Conservation (phyloP, 2,113 vertebrate species). For the Prionailurus bengalensis region DNA sequence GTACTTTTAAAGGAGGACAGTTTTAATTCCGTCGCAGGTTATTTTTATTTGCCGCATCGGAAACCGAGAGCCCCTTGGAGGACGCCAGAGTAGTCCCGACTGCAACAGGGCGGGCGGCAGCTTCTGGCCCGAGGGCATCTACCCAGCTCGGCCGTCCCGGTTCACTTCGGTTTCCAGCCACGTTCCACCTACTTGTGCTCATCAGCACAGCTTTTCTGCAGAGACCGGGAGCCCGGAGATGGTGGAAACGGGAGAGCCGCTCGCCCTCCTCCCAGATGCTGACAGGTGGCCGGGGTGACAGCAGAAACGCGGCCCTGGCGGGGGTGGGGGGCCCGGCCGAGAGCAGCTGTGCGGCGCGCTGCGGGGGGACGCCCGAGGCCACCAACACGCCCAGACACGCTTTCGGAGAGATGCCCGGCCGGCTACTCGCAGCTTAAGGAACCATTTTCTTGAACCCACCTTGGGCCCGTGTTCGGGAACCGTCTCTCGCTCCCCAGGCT, state of each 20-base stretch:
- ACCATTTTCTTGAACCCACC: conserved; percentile 57
- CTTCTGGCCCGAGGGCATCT: not conserved
- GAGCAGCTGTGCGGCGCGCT: conserved; percentile 48
- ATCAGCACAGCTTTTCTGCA: not conserved
- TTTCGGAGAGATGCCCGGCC: conserved; percentile 55
- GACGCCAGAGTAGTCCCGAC: not conserved
- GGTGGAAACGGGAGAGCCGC: not conserved
- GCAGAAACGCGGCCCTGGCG: conserved; percentile 17
- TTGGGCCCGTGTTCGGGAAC: not conserved
- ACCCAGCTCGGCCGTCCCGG: not conserved
- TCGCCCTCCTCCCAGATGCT: conserved; percentile 42
- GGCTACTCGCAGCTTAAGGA: conserved; percentile 67
- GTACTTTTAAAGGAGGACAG: not conserved
- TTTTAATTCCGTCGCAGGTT: not conserved
- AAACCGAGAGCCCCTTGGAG: not conserved
- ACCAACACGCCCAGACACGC: conserved; percentile 57
- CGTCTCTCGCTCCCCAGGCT: not conserved
- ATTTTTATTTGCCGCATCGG: not conserved
- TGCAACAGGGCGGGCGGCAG: fast-evolving
- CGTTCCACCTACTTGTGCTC: not conserved
- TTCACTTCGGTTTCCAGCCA: not conserved
- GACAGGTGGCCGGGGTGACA: not conserved
- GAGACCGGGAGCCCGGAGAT: not conserved
- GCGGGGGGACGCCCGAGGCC: not conserved
- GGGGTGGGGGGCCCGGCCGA: not conserved